These are phyloP conservation scores for Pseudorectes ferrugineus DNA, from an alignment of 2,113 vertebrate species.

Conservation along the genomic window DNA sequence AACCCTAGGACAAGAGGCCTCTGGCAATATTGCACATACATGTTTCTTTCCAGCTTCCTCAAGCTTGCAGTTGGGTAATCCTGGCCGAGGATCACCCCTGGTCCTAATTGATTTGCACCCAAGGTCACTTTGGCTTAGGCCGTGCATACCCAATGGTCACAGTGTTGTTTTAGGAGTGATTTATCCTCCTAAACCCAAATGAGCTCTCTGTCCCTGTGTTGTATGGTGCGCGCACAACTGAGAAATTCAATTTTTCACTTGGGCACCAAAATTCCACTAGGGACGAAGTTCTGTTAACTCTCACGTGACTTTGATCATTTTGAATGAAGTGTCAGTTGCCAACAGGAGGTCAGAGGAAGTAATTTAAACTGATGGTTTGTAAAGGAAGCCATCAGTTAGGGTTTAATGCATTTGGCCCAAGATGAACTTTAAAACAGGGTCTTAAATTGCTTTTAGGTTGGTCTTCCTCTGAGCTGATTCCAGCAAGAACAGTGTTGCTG, in stretches of 20 bases:
- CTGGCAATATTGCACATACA: not conserved
- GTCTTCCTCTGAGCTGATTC: not conserved
- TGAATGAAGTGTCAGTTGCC: not conserved
- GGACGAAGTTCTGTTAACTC: not conserved
- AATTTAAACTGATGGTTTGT: not conserved
- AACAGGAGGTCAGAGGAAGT: slow-evolving; percentile 33
- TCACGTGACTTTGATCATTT: not conserved
- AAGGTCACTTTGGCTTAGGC: not conserved
- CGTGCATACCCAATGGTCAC: not conserved
- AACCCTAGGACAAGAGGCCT: not conserved
- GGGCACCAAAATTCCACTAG: accelerated
- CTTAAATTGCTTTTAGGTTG: not conserved
- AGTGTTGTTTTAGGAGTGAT: not conserved
- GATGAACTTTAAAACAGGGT: slow-evolving; percentile 7
- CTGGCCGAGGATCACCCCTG: not conserved
- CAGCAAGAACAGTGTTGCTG: not conserved
- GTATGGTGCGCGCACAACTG: accelerated
- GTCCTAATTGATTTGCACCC: slow-evolving; percentile 1
- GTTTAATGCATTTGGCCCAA: slow-evolving; percentile 21
- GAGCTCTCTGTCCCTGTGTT: not conserved
- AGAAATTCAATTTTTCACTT: not conserved
- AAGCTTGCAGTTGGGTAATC: not conserved
- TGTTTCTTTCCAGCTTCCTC: not conserved
- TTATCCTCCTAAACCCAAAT: not conserved
- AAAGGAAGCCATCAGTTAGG: slow-evolving; percentile 35